These are phyloP conservation scores for Coleophora deauratella DNA, from an alignment of 2,888 invertebrate genomes.

Conservation along the genomic window DNA sequence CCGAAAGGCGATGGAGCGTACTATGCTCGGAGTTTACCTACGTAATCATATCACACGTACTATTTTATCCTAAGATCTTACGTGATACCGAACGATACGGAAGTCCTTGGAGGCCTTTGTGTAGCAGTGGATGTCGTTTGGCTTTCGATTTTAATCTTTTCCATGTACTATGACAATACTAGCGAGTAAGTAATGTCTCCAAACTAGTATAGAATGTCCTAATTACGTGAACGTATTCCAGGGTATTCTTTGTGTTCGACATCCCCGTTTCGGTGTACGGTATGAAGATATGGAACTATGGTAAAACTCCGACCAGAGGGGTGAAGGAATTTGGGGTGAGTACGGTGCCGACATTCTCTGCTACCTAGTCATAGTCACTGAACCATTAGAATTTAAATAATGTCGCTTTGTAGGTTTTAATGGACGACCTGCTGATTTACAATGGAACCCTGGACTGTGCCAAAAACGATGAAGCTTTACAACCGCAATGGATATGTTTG, in stretches of 20 bases:
- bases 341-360: slow-evolving; percentile 12
- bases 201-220: too few relatives aligned
- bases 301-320: slow-evolving; percentile 83
- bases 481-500: slow-evolving; percentile 56
- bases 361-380: too few relatives aligned
- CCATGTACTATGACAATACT: too few relatives aligned
- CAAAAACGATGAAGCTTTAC: slow-evolving; percentile 40
- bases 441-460: slow-evolving; percentile 78
- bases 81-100: too few relatives aligned
- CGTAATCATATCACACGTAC: too few relatives aligned
- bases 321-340: slow-evolving; percentile 88
- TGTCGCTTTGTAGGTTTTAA: slow-evolving; percentile 74
- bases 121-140: too few relatives aligned
- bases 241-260: slow-evolving; percentile 87
- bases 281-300: slow-evolving; percentile 89
- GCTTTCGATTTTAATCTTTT: too few relatives aligned
- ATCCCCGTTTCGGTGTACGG: slow-evolving; percentile 81
- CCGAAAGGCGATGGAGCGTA: too few relatives aligned
- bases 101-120: too few relatives aligned
- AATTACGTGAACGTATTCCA: slow-evolving; percentile 26
- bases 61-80: too few relatives aligned
- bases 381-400: not conserved
- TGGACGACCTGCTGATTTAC: slow-evolving; percentile 86
- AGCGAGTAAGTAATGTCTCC: too few relatives aligned
- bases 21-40: too few relatives aligned